Evolutionary conservation across 2,888 invertebrate genomes (phyloP).

Genomic region (Melanostoma mellinum): DNA sequence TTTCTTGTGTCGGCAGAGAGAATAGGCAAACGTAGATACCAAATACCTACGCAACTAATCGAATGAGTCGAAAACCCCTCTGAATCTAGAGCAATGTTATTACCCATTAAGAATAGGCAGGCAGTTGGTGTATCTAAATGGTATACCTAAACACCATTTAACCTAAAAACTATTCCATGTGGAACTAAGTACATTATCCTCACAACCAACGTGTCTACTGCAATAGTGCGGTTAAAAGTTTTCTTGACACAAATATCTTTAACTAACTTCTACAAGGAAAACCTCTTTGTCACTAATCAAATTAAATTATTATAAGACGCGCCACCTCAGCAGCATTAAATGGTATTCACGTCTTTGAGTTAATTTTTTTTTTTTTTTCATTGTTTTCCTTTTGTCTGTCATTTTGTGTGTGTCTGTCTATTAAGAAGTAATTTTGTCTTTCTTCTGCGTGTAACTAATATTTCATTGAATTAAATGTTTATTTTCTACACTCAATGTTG

Average conservation of each 20-base stretch:
- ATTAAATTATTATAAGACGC: constrained; percentile 49
- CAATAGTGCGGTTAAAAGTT: constrained; percentile 43
- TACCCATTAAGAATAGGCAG: background rate
- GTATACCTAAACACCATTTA: constrained; percentile 61
- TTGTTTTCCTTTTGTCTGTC: no score
- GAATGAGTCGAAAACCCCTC: constrained; percentile 26
- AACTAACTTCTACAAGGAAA: constrained; percentile 43
- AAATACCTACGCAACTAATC: constrained; percentile 48
- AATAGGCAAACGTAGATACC: no score
- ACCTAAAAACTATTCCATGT: constrained; percentile 55
- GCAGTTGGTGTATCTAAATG: background rate
- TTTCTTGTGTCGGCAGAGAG: background rate
- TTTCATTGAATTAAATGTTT: constrained; percentile 51
- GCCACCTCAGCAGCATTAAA: constrained; percentile 19
- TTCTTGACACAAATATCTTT: constrained; percentile 63
- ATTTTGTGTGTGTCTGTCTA: background rate
- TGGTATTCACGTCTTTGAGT: constrained; percentile 5
- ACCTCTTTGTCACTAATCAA: constrained; percentile 59
- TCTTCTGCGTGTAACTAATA: constrained; percentile 6
- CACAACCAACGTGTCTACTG: constrained; percentile 19
- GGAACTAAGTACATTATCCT: constrained; percentile 62
- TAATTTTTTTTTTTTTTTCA: background rate
- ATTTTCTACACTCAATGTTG: constrained; percentile 7
- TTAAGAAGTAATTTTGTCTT: background rate
- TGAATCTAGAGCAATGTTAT: constrained; percentile 42